These are phyloP conservation scores for Atta colombica DNA, from an alignment of 1,140 invertebrate genomes.

Conservation along the genomic window DNA sequence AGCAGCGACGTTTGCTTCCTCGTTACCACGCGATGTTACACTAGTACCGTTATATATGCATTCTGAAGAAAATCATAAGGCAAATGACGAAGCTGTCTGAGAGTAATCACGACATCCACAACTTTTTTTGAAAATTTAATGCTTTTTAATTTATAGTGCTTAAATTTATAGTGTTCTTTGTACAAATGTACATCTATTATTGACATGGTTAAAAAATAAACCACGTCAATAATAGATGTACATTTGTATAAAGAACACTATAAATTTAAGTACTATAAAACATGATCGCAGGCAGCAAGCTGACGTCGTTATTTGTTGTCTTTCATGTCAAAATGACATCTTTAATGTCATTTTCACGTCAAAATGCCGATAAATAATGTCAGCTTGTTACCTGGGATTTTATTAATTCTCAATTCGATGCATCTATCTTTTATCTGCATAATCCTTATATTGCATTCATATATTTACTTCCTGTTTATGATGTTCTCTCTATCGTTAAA, in stretches of 20 bases:
- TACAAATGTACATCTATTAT: neutral
- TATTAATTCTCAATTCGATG: neutral
- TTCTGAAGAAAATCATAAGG: conserved; percentile 33
- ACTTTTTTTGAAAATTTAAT: conserved; percentile 13
- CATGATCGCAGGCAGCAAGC: too few relatives aligned
- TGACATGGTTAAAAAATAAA: neutral
- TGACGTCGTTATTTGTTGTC: too few relatives aligned
- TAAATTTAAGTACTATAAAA: too few relatives aligned
- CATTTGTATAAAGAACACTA: too few relatives aligned
- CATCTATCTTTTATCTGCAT: neutral
- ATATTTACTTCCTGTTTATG: neutral
- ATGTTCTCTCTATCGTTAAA: neutral
- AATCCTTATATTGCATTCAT: neutral
- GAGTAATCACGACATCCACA: neutral
- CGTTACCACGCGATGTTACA: conserved; percentile 38
- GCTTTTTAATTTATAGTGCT: conserved; percentile 19
- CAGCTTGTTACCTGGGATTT: neutral
- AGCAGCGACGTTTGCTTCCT: conserved; percentile 14
- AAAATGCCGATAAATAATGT: too few relatives aligned
- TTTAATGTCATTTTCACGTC: too few relatives aligned
- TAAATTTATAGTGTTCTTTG: neutral
- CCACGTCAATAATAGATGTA: too few relatives aligned
- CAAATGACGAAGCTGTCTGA: conserved; percentile 34
- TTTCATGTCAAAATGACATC: too few relatives aligned
- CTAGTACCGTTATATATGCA: conserved; percentile 36